These are phyloP conservation scores for Otus sunia DNA, from an alignment of 2,113 vertebrate species.

Conservation along the genomic window DNA sequence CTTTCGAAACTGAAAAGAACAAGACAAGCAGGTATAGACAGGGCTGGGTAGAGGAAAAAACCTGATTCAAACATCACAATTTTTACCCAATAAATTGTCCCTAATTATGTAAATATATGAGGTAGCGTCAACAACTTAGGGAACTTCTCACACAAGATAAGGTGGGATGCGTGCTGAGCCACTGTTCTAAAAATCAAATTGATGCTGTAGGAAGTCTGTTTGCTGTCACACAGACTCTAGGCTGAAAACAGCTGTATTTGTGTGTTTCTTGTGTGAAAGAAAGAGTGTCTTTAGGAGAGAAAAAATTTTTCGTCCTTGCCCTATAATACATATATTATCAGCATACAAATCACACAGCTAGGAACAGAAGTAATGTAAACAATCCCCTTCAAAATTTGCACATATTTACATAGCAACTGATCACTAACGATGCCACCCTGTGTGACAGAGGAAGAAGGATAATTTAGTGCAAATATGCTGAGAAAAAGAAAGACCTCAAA, in stretches of 20 bases:
- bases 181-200: not conserved
- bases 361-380: not conserved
- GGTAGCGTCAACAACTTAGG: not conserved
- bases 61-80: not conserved
- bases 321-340: not conserved
- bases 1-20: not conserved
- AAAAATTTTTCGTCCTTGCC: not conserved
- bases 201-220: not conserved
- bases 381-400: not conserved
- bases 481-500: not conserved
- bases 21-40: not conserved
- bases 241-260: not conserved
- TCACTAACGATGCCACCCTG: not conserved
- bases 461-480: not conserved
- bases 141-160: not conserved
- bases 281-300: not conserved
- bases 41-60: not conserved
- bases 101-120: not conserved
- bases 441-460: not conserved
- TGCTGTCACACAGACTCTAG: not conserved
- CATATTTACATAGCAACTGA: not conserved
- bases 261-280: not conserved
- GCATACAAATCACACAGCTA: not conserved
- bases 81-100: not conserved
- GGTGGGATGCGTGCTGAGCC: rapidly evolving